Conservation (phyloP, 2,113 vertebrate genomes). For the Manacus vitellinus region DNA sequence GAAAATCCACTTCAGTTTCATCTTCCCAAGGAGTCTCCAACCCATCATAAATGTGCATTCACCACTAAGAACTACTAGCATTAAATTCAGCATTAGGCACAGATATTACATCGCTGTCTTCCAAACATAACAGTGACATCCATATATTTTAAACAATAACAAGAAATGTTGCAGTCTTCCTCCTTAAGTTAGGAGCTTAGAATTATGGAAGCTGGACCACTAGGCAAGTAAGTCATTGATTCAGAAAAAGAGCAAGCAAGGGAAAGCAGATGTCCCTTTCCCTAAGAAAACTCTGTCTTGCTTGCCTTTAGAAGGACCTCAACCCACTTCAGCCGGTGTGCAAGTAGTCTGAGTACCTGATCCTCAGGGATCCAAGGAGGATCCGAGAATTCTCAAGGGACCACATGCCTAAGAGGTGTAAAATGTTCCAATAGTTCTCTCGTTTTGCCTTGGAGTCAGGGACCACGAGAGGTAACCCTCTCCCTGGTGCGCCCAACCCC, state of each 20-base stretch:
- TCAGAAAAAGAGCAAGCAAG: background rate
- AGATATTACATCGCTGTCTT: background rate
- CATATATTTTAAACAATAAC: background rate
- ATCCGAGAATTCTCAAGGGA: background rate
- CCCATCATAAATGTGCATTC: background rate
- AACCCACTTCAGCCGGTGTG: background rate
- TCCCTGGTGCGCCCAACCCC: background rate
- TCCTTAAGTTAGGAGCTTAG: background rate
- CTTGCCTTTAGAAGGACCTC: background rate
- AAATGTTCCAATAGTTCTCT: background rate
- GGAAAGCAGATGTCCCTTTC: background rate
- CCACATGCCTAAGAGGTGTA: background rate
- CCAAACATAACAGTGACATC: background rate
- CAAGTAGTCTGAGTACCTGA: background rate
- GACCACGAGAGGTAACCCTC: background rate
- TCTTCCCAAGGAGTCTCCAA: background rate
- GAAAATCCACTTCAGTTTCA: background rate
- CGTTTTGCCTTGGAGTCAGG: background rate
- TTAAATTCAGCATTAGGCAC: background rate
- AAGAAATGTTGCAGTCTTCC: background rate
- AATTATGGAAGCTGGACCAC: background rate
- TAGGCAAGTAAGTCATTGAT: background rate
- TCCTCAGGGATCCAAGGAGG: background rate
- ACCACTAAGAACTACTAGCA: background rate
- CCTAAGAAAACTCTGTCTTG: background rate